Evolutionary conservation across 2,797 vertebrate species (phyloP).

Genomic region (Bradypodion pumilum): DNA sequence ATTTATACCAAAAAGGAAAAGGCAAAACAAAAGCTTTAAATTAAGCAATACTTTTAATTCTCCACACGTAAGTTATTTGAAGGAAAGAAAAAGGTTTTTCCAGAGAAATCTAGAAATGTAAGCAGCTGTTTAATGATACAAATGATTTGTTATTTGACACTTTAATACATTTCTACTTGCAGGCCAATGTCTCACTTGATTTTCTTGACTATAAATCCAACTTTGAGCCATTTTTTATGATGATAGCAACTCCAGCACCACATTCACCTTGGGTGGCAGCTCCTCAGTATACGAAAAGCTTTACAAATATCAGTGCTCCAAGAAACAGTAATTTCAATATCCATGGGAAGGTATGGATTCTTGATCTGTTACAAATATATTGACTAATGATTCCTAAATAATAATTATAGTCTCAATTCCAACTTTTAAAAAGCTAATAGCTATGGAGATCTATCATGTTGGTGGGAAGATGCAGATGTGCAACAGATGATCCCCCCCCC

Average conservation of each 20-base stretch:
- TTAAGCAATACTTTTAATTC: background rate
- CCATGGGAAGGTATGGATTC: constrained; percentile 86
- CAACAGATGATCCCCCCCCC: background rate
- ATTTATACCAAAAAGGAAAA: background rate
- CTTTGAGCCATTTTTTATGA: constrained; percentile 95
- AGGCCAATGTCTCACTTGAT: constrained; percentile 94
- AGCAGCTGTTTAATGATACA: background rate
- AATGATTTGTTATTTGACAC: background rate
- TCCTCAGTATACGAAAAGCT: constrained; percentile 89
- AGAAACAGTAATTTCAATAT: constrained; percentile 92
- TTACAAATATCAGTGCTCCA: constrained; percentile 86
- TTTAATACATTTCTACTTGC: constrained; percentile 50
- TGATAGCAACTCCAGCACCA: constrained; percentile 94
- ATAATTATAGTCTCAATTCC: background rate
- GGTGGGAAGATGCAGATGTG: background rate
- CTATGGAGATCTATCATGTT: background rate
- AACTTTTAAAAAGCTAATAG: background rate
- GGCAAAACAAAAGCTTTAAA: background rate
- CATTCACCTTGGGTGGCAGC: constrained; percentile 96
- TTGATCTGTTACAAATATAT: background rate
- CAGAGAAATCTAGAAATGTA: background rate
- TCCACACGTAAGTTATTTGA: constrained; percentile 6
- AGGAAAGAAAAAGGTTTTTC: background rate
- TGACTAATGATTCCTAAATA: background rate
- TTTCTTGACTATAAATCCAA: constrained; percentile 93